Evolutionary conservation across 1,140 invertebrate genomes (phyloP).

Genomic region (Apis florea): DNA sequence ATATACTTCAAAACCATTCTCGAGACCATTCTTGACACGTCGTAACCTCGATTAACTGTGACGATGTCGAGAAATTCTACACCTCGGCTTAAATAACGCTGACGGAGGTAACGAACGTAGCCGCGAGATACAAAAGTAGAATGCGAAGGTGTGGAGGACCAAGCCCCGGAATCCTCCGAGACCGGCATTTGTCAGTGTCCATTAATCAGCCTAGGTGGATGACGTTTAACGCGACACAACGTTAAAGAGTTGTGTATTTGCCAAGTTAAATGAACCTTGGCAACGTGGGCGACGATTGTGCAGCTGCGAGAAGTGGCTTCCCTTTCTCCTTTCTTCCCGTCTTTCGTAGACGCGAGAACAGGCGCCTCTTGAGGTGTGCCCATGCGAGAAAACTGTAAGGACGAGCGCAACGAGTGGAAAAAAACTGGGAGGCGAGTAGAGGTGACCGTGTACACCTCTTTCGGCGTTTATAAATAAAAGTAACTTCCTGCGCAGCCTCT

Average conservation of each 20-base stretch:
- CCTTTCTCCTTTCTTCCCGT: background rate
- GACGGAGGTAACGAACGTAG: background rate
- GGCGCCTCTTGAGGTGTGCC: constrained; percentile 61
- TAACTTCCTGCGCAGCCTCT: constrained; percentile 36
- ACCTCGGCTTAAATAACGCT: background rate
- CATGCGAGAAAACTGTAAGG: constrained; percentile 65
- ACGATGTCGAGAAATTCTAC: background rate
- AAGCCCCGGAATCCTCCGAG: constrained; percentile 38
- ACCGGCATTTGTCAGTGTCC: constrained; percentile 67
- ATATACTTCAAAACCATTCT: background rate
- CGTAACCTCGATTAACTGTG: background rate
- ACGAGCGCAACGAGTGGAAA: constrained; percentile 40
- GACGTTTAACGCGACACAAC: constrained; percentile 65
- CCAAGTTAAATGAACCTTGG: constrained; percentile 66
- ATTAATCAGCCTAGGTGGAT: constrained; percentile 55
- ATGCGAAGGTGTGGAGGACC: constrained; percentile 31
- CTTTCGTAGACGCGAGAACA: constrained; percentile 36
- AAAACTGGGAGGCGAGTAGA: constrained; percentile 17
- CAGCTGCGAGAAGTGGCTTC: constrained; percentile 56
- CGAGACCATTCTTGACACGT: background rate
- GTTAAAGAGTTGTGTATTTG: constrained; percentile 71
- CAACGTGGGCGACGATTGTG: constrained; percentile 66
- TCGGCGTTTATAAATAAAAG: constrained; percentile 58
- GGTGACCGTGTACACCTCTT: constrained; percentile 44
- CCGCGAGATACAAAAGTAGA: constrained; percentile 17